A percentile compares a stretch with the other conserved stretches of the same genome.
These are phyloP conservation scores for Ganaspis brasiliensis DNA, from an alignment of 2,888 invertebrate species.

Conservation along the genomic window DNA sequence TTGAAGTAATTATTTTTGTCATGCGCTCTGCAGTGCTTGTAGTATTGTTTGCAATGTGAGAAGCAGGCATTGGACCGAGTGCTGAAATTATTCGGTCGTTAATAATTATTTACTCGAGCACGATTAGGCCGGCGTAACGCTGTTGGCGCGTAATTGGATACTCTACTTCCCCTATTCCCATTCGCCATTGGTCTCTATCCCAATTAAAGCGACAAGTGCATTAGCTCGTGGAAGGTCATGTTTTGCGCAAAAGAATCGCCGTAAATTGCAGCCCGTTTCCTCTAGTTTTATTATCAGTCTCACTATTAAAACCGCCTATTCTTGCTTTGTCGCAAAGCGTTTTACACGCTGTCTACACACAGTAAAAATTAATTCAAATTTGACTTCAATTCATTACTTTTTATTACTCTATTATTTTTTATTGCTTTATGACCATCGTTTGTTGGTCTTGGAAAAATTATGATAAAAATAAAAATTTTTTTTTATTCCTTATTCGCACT, in stretches of 20 bases:
- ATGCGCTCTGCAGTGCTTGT: background rate
- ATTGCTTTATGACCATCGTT: too few species aligned
- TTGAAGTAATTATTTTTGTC: conserved; percentile 18
- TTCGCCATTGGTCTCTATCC: conserved; percentile 40
- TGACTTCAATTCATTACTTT: too few species aligned
- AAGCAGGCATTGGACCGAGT: conserved; percentile 39
- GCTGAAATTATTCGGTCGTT: conserved; percentile 57
- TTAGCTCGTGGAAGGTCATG: conserved; percentile 49
- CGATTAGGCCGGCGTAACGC: conserved; percentile 64
- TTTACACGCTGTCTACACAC: too few species aligned
- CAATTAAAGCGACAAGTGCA: conserved; percentile 54
- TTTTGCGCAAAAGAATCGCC: conserved; percentile 41
- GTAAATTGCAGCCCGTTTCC: conserved; percentile 21
- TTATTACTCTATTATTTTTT: too few species aligned
- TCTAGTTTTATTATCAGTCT: background rate
- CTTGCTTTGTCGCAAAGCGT: too few species aligned
- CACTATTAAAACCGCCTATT: background rate
- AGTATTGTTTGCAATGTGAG: conserved; percentile 36
- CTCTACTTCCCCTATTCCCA: conserved; percentile 44
- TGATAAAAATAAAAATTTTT: too few species aligned
- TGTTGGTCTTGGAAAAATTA: too few species aligned
- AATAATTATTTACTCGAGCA: conserved; percentile 61
- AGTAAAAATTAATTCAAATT: too few species aligned
- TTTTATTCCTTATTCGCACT: too few species aligned
- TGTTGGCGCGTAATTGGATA: conserved; percentile 64